phyloP scores from a whole-genome alignment of 2,113 vertebrate genomes.

The Panthera leo region DNA sequence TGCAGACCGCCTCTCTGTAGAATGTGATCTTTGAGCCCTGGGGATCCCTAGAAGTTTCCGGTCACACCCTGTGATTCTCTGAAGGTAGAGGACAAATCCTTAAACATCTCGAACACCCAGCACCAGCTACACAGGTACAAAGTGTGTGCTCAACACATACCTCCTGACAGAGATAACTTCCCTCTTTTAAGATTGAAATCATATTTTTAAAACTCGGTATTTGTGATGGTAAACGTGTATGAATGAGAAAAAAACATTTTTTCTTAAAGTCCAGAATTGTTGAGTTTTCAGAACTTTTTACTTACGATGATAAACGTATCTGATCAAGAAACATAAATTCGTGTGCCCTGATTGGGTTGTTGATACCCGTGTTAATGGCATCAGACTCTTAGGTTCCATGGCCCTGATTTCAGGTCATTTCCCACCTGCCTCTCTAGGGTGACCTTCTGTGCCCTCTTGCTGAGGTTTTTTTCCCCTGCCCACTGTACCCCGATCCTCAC shows the following conservation, averaged over 20 bases:
- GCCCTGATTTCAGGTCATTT: not conserved
- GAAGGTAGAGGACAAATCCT: not conserved
- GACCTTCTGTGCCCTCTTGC: too few relatives aligned
- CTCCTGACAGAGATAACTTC: too few relatives aligned
- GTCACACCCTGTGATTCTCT: not conserved
- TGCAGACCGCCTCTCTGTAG: not conserved
- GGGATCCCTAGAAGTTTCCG: not conserved
- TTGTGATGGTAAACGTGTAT: not conserved
- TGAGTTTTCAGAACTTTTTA: not conserved
- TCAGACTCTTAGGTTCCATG: not conserved
- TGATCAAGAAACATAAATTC: not conserved
- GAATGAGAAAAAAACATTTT: not conserved
- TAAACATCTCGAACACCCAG: too few relatives aligned
- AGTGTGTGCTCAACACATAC: fast-evolving
- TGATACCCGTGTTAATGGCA: not conserved
- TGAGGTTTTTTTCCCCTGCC: not conserved
- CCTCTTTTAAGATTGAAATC: not conserved
- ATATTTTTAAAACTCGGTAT: not conserved
- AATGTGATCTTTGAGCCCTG: too few relatives aligned
- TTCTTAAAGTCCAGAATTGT: not conserved
- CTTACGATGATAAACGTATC: not conserved
- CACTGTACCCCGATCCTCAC: too few relatives aligned
- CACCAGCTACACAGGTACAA: fast-evolving
- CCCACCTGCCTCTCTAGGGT: not conserved
- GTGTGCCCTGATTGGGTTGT: not conserved